These are phyloP conservation scores for Oxygymnocypris stewartii DNA, from an alignment of 2,113 vertebrate species.

Conservation along the genomic window DNA sequence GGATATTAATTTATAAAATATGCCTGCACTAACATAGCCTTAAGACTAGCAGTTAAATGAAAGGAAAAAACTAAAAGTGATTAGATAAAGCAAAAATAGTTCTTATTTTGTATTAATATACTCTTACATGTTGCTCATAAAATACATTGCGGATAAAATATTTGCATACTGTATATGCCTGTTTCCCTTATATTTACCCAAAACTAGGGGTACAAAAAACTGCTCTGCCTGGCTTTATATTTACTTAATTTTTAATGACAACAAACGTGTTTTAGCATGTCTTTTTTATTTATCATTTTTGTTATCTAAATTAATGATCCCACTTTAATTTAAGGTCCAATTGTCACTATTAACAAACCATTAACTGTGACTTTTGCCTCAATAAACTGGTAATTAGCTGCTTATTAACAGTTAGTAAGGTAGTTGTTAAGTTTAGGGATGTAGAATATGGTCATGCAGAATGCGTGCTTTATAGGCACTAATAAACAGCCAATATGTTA, in stretches of 20 bases:
- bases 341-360: too few relatives aligned
- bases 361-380: too few relatives aligned
- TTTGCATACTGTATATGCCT: background rate
- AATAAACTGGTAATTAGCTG: too few relatives aligned
- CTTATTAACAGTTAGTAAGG: too few relatives aligned
- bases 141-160: background rate
- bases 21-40: background rate
- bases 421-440: too few relatives aligned
- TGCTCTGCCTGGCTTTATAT: background rate
- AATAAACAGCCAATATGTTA: too few relatives aligned
- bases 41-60: background rate
- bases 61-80: background rate
- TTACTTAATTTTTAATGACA: background rate
- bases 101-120: background rate
- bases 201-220: background rate
- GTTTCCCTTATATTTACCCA: background rate
- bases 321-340: too few relatives aligned
- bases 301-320: too few relatives aligned
- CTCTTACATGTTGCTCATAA: background rate
- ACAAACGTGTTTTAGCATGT: background rate
- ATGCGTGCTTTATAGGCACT: too few relatives aligned
- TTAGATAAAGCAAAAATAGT: background rate
- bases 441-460: too few relatives aligned
- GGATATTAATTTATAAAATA: background rate
- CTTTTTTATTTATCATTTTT: background rate